A percentile compares a stretch with the other conserved stretches of the same genome.
These are phyloP conservation scores for Chelonus insularis DNA, from an alignment of 1,140 invertebrate genomes.

Conservation along the genomic window DNA sequence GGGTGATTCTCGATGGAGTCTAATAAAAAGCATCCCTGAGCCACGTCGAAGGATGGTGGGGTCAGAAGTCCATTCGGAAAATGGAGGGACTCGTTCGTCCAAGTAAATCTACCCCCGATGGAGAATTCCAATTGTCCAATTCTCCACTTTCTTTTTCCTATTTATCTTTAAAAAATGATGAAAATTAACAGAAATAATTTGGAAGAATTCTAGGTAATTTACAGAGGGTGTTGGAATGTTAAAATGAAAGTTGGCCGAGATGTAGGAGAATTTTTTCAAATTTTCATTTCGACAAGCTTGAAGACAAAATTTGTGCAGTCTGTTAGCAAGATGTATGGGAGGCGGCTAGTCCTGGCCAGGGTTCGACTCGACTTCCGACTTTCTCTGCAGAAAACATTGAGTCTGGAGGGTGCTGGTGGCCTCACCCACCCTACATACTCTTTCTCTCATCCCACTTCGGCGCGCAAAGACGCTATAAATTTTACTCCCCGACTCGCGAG, in stretches of 20 bases:
- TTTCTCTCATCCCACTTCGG: slow-evolving; percentile 17
- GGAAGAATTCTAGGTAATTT: not conserved
- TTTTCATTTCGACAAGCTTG: slow-evolving; percentile 29
- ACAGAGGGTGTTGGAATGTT: not conserved
- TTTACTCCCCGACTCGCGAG: slow-evolving; percentile 40
- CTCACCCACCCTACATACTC: slow-evolving; percentile 37
- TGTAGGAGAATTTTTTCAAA: slow-evolving; percentile 38
- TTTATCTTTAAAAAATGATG: not conserved
- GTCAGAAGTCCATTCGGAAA: slow-evolving; percentile 62
- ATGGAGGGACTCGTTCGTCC: slow-evolving; percentile 57
- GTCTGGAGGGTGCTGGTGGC: slow-evolving; percentile 42
- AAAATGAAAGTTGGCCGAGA: not conserved
- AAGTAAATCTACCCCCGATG: slow-evolving; percentile 60
- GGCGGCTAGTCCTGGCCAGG: slow-evolving; percentile 51
- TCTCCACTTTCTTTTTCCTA: not conserved
- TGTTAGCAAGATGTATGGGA: slow-evolving; percentile 58
- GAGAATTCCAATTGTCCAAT: slow-evolving; percentile 51
- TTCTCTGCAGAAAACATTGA: slow-evolving; percentile 61
- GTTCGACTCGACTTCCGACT: slow-evolving; percentile 59
- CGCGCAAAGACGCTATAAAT: slow-evolving; percentile 59
- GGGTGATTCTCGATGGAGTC: slow-evolving; percentile 52
- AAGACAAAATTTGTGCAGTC: slow-evolving; percentile 53
- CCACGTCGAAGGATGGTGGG: slow-evolving; percentile 43
- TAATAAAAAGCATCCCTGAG: slow-evolving; percentile 60
- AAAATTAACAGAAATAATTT: slow-evolving; percentile 29